Evolutionary conservation across 64 coral and sea anemone genomes (phyloP).

Genomic region (Stichodactyla mertensii): DNA sequence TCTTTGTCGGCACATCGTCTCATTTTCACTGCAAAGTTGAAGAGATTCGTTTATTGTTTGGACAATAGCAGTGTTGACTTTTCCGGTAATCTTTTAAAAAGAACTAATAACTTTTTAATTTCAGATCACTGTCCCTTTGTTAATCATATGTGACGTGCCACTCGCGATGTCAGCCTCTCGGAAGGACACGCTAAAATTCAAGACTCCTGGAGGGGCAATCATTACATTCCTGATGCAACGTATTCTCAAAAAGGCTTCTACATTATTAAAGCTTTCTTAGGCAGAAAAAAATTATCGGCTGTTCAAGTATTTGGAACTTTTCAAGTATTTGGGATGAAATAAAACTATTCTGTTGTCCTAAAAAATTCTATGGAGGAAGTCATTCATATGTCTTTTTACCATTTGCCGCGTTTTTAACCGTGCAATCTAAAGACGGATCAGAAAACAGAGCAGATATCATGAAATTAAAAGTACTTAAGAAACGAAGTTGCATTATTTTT

Average conservation of each 20-base stretch:
- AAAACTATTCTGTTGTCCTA: no score
- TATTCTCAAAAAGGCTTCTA: not conserved
- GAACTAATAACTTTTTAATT: slow-evolving; percentile 98
- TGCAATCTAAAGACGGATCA: no score
- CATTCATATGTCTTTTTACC: no score
- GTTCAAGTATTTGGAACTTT: no score
- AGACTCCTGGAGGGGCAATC: not conserved
- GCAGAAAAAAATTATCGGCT: not conserved
- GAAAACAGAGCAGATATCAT: no score
- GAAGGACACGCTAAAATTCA: not conserved
- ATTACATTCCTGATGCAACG: slow-evolving; percentile 25
- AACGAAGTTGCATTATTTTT: not conserved
- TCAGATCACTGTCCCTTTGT: slow-evolving; percentile 87
- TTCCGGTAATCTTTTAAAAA: slow-evolving; percentile 88
- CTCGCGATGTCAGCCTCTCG: slow-evolving; percentile 30
- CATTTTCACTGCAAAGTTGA: slow-evolving; percentile 32
- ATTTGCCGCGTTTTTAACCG: no score
- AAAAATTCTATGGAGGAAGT: no score
- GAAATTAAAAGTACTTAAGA: not conserved
- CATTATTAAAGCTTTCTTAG: no score
- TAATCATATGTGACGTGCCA: slow-evolving; percentile 71
- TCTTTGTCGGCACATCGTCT: not conserved
- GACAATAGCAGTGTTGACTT: slow-evolving; percentile 63
- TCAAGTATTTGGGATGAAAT: no score
- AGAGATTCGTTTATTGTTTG: slow-evolving; percentile 27